These are phyloP conservation scores for Drosophila emarginata DNA, from an alignment of 2,888 invertebrate species.

Conservation along the genomic window DNA sequence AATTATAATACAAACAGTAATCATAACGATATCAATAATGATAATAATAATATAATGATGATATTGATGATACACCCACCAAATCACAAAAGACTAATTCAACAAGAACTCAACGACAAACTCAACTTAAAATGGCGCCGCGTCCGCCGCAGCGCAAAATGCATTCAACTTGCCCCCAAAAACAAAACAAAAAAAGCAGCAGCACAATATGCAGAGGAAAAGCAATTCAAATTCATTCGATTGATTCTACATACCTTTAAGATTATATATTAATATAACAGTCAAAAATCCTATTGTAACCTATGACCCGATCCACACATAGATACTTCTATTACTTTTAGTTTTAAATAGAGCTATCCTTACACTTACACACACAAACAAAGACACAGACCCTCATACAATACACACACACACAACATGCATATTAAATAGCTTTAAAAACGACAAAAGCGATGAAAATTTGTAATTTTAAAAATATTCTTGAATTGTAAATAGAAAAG, in stretches of 20 bases:
- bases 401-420: conserved; percentile 24
- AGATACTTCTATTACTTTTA: conserved; percentile 68
- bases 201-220: background rate
- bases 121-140: conserved; percentile 37
- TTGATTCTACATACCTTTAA: conserved; percentile 37
- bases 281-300: conserved; percentile 28
- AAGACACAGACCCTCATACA: no score
- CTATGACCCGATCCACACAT: conserved; percentile 37
- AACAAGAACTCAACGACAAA: conserved; percentile 50
- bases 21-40: conserved; percentile 25
- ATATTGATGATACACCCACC: conserved; percentile 64
- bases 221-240: conserved; percentile 7
- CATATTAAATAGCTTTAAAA: conserved; percentile 62
- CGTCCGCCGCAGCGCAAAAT: conserved; percentile 64
- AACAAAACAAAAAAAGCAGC: conserved; percentile 21
- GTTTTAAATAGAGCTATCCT: conserved; percentile 34
- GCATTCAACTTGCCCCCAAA: conserved; percentile 69
- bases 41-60: conserved; percentile 24
- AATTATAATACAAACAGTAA: conserved; percentile 48
- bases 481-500: conserved; percentile 67
- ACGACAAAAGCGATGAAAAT: conserved; percentile 30
- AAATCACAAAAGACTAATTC: conserved; percentile 76
- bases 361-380: conserved; percentile 18
- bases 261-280: conserved; percentile 13
- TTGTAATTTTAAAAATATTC: conserved; percentile 60